Percentiles rank a stretch among this genome's conserved stretches.
Evolutionary conservation across 2,797 vertebrate genomes (phyloP).

Genomic region (Phoebastria nigripes): DNA sequence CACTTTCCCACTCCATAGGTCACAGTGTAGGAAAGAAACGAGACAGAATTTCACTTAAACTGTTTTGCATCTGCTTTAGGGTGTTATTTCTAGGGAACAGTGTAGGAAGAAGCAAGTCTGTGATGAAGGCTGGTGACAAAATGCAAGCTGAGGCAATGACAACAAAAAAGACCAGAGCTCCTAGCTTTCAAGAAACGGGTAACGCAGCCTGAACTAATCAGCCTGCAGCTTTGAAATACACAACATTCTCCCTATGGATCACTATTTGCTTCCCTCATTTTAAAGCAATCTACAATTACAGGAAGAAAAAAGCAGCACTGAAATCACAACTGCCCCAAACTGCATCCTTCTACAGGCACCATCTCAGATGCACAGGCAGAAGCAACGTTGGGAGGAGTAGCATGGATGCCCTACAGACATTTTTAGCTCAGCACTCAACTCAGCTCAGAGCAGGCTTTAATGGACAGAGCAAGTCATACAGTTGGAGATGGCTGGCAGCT

Average conservation of each 20-base stretch:
- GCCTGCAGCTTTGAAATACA: background rate
- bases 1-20: background rate
- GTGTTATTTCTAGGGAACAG: background rate
- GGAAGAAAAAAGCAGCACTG: background rate
- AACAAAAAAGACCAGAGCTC: background rate
- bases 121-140: background rate
- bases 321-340: background rate
- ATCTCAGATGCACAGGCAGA: fast-evolving
- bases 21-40: background rate
- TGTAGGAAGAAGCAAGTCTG: background rate
- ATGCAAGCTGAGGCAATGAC: background rate
- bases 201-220: background rate
- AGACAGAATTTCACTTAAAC: background rate
- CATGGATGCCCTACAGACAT: fast-evolving
- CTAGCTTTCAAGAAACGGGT: background rate
- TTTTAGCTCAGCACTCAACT: background rate
- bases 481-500: background rate
- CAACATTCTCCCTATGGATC: background rate
- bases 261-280: background rate
- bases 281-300: fast-evolving
- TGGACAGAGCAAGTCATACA: too few species aligned
- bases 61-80: background rate
- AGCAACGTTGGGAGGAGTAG: background rate
- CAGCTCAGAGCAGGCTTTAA: background rate
- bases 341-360: background rate